Conservation (phyloP, 2,797 vertebrate genomes). For the Chrosomus eos region DNA sequence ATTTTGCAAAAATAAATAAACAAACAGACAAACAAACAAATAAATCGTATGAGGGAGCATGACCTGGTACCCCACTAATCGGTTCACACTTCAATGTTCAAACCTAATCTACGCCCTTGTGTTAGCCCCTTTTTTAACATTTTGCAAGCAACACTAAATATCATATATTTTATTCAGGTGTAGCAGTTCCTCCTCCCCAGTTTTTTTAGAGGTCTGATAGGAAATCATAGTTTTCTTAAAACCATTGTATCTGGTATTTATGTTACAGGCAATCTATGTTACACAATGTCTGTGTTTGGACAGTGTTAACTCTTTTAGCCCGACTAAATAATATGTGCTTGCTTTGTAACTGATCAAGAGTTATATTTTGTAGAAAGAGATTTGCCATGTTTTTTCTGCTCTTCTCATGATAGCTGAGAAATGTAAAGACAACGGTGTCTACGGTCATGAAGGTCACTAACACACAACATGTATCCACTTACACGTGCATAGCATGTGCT, state of each 20-base stretch:
- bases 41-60: no score
- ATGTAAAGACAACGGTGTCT: neutral
- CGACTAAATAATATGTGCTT: neutral
- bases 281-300: no score
- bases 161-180: neutral
- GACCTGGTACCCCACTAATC: no score
- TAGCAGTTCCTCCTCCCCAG: no score
- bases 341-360: neutral
- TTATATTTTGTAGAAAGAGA: neutral
- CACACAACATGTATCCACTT: neutral
- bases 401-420: neutral
- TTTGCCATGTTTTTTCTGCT: neutral
- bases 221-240: neutral
- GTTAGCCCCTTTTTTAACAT: neutral
- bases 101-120: no score
- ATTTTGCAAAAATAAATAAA: no score
- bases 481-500: no score
- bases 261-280: neutral
- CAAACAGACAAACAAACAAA: no score
- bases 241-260: neutral
- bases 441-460: neutral
- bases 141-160: neutral
- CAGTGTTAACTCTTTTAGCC: no score
- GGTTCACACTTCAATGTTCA: no score
- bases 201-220: neutral